phyloP scores from a whole-genome alignment of 2,113 vertebrate species.

The Chroicocephalus ridibundus region DNA sequence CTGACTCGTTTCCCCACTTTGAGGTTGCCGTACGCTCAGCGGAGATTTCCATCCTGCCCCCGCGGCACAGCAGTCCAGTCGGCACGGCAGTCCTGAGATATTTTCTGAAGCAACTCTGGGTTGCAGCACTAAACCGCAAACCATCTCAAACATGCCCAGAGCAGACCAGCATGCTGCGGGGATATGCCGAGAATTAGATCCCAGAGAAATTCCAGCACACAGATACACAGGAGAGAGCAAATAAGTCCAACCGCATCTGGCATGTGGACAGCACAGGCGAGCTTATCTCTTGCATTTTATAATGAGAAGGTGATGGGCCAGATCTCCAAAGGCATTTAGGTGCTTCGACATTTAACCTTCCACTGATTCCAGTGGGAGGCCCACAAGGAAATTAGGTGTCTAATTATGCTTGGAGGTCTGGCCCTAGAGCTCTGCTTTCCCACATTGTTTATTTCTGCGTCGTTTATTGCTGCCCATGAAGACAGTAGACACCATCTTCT shows the following conservation, averaged over 20 bases:
- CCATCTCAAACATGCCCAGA: background rate
- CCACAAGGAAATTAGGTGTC: conserved; percentile 15
- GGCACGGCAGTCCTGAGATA: background rate
- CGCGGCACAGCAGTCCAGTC: background rate
- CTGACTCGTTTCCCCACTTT: background rate
- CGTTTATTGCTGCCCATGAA: conserved; percentile 1
- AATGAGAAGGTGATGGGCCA: conserved; percentile 50
- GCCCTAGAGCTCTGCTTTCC: conserved; percentile 9
- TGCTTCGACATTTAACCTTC: conserved; percentile 59
- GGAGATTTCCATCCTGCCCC: background rate
- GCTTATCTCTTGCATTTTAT: conserved; percentile 65
- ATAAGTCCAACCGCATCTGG: background rate
- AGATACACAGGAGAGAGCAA: background rate
- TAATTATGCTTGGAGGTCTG: conserved; percentile 43
- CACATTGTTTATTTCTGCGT: background rate
- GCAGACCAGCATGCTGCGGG: background rate
- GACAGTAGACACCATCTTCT: background rate
- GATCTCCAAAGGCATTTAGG: conserved; percentile 59
- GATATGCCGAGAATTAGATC: background rate
- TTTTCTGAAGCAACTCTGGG: background rate
- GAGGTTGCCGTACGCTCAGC: accelerated
- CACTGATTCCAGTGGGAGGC: background rate
- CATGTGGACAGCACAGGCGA: background rate
- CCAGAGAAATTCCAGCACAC: conserved; percentile 24
- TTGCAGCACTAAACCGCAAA: background rate